Evolutionary conservation across 1,140 invertebrate genomes (phyloP), one percentile per base, ranked within the genome.

Genomic region (Batillaria attramentaria): DNA sequence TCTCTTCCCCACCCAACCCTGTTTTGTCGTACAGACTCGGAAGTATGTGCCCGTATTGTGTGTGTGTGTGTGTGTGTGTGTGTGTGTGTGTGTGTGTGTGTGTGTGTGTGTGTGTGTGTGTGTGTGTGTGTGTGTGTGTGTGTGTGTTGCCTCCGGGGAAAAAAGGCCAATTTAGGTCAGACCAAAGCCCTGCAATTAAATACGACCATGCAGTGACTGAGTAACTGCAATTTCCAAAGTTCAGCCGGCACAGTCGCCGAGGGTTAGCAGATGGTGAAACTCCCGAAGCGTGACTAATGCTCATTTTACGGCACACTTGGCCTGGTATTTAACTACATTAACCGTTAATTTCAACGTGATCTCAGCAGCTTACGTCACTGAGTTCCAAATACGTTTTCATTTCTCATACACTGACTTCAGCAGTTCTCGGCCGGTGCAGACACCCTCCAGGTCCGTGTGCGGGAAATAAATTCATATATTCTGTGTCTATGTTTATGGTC

Each of bases 21-120:
- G 31, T 28, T n/a, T 5, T 6, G 5, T 6, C 57, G 5, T 28
- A 62, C 57, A 62, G 20, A 62, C 57, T n/a, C 57, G 31, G 20
- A 62, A 28, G 31, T 46, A 33, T 50, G 43, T 46, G 43, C 3
- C 1, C 33, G 43, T 73, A 42, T 73, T 2, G 72, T 73, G 20
- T 46, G 72, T n/a, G 43, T 20, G 72, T 50, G 39, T 31, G 73
- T 62, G 57, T 62, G 54, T 42, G 41, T 66, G 60, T 65, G 41
- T 28, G 41, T 42, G 41, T 66, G 74, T 43, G 41, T 77, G 74
- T 77, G 60, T 60, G 39, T 77, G 73, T 76, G 57, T 60, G 74
- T 37, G 74, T 54, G 72, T 57, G 50, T 76, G 60, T 65, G 60
- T 76, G 33, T 76, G 60, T 65, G 41, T 41, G 74, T 76, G 74